Conservation (phyloP, 2,797 vertebrate species). For the Syngnathus acus region DNA sequence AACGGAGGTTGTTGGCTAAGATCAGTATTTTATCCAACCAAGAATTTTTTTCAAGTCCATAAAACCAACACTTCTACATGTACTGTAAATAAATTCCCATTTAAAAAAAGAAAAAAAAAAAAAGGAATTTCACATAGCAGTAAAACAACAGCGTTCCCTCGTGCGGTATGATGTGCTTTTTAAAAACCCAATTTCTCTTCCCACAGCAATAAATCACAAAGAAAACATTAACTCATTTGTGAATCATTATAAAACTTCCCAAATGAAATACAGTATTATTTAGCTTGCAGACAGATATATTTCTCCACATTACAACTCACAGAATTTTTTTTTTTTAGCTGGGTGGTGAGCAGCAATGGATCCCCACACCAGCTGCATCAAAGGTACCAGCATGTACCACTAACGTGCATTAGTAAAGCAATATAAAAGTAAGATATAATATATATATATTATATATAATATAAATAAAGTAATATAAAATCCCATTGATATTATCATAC, state of each 20-base stretch:
- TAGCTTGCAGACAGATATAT: too few relatives aligned
- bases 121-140: background rate
- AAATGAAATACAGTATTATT: too few relatives aligned
- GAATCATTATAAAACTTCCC: background rate
- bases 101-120: background rate
- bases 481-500: too few relatives aligned
- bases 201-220: background rate
- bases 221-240: background rate
- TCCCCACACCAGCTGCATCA: too few relatives aligned
- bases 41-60: background rate
- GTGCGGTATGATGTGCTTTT: background rate
- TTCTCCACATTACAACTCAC: too few relatives aligned
- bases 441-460: too few relatives aligned
- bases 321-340: too few relatives aligned
- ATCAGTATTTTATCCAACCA: background rate
- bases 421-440: too few relatives aligned
- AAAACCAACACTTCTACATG: background rate
- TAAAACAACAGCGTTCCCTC: background rate
- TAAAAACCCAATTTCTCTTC: background rate
- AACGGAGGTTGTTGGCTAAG: constrained; percentile 18
- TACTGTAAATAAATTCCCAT: background rate
- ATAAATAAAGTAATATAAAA: too few relatives aligned
- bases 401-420: too few relatives aligned
- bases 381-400: too few relatives aligned
- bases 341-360: too few relatives aligned